These are phyloP conservation scores for Otolemur crassicaudatus DNA, from an alignment of 2,797 vertebrate species.

Conservation along the genomic window DNA sequence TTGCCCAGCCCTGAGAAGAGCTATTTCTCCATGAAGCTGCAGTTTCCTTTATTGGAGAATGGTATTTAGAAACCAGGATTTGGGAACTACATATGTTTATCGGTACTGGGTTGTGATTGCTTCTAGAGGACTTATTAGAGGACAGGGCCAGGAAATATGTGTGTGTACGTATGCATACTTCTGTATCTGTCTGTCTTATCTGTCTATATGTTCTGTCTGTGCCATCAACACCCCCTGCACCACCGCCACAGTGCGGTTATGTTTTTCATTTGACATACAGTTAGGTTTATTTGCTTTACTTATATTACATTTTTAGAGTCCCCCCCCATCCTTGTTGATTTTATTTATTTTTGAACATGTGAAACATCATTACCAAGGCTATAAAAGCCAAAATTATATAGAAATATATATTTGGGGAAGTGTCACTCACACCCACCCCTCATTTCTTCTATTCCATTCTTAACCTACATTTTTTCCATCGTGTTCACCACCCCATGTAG, in stretches of 20 bases:
- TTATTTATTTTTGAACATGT: slow-evolving; percentile 26
- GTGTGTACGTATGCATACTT: not conserved
- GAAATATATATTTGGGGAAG: not conserved
- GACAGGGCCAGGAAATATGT: not conserved
- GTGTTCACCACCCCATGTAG: not conserved
- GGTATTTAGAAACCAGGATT: not conserved
- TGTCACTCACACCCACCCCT: not conserved
- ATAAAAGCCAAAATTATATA: slow-evolving; percentile 12
- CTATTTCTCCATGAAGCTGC: no score
- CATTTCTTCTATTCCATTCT: not conserved
- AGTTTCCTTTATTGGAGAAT: no score
- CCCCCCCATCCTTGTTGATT: slow-evolving; percentile 4
- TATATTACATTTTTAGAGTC: not conserved
- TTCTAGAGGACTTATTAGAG: not conserved
- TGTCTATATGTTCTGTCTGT: not conserved
- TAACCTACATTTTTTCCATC: not conserved
- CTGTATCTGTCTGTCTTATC: not conserved
- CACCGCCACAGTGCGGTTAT: not conserved
- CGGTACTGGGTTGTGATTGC: no score
- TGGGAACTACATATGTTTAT: not conserved
- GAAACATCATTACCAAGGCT: slow-evolving; percentile 8
- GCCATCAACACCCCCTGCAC: not conserved
- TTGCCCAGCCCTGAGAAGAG: no score
- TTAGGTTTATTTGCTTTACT: not conserved
- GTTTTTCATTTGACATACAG: not conserved